These are phyloP conservation scores for Sebastes paucispinis DNA, from an alignment of 2,797 vertebrate species.

Conservation along the genomic window DNA sequence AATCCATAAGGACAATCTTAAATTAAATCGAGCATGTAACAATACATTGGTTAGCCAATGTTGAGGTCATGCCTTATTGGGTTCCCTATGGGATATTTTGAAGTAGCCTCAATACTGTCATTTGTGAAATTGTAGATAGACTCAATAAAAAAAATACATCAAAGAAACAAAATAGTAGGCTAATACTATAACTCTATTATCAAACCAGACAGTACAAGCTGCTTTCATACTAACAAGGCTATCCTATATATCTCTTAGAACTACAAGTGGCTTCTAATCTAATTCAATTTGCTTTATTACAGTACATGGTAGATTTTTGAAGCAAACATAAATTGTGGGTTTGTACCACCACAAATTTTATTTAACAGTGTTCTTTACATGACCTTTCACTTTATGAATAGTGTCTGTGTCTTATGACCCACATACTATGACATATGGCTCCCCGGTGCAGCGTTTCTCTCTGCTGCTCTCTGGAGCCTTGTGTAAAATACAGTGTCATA, in stretches of 20 bases:
- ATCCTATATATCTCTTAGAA: not conserved
- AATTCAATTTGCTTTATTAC: conserved; percentile 5
- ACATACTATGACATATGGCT: conserved; percentile 54
- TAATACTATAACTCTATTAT: not conserved
- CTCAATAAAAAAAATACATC: not conserved
- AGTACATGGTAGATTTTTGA: not conserved
- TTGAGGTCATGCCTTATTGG: not conserved
- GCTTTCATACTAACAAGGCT: not conserved
- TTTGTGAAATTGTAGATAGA: not conserved
- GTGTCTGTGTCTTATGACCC: conserved; percentile 41
- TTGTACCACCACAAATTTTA: conserved; percentile 27
- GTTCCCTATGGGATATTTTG: not conserved
- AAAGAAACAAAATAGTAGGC: not conserved
- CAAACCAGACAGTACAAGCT: not conserved
- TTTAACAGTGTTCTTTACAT: conserved; percentile 17
- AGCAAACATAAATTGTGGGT: conserved; percentile 12
- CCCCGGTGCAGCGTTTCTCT: conserved; percentile 26
- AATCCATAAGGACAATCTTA: not conserved
- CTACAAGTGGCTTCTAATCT: not conserved
- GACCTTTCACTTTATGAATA: conserved; percentile 46
- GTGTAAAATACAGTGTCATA: conserved; percentile 31
- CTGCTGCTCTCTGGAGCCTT: conserved; percentile 16
- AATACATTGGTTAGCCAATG: not conserved
- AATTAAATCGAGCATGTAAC: not conserved
- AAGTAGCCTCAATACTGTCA: not conserved